These are phyloP conservation scores for Aphrophora alni DNA, from an alignment of 2,888 invertebrate genomes.

Conservation along the genomic window DNA sequence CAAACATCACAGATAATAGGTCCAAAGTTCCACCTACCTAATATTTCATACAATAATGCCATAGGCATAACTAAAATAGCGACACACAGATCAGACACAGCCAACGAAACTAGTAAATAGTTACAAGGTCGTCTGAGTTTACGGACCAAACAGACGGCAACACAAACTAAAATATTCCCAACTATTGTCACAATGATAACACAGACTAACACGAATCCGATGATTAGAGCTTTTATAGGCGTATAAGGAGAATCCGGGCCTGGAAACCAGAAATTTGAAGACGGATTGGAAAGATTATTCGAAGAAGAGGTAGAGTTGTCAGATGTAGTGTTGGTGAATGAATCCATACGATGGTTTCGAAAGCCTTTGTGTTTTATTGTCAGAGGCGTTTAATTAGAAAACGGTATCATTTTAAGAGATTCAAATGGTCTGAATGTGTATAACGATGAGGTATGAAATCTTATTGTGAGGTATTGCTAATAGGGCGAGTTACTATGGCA, in stretches of 20 bases:
- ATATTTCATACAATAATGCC: constrained; percentile 91
- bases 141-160: constrained; percentile 93
- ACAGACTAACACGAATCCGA: constrained; percentile 60
- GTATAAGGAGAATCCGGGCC: constrained; percentile 59
- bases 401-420: too few species aligned
- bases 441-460: too few species aligned
- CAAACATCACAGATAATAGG: constrained; percentile 91
- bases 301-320: neutral
- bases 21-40: constrained; percentile 94
- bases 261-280: constrained; percentile 53
- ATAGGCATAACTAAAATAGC: constrained; percentile 97
- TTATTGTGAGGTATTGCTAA: too few species aligned
- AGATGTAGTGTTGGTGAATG: neutral
- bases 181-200: constrained; percentile 69
- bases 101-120: constrained; percentile 91
- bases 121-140: constrained; percentile 90
- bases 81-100: constrained; percentile 95
- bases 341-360: neutral
- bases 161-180: constrained; percentile 92
- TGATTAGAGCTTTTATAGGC: constrained; percentile 65
- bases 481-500: too few species aligned
- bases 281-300: neutral
- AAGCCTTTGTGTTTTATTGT: neutral
- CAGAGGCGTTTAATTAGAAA: neutral
- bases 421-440: too few species aligned